A percentile compares a stretch with the other conserved stretches of the same genome.
These are phyloP conservation scores for Eueides isabella DNA, from an alignment of 1,140 invertebrate genomes.

Conservation along the genomic window DNA sequence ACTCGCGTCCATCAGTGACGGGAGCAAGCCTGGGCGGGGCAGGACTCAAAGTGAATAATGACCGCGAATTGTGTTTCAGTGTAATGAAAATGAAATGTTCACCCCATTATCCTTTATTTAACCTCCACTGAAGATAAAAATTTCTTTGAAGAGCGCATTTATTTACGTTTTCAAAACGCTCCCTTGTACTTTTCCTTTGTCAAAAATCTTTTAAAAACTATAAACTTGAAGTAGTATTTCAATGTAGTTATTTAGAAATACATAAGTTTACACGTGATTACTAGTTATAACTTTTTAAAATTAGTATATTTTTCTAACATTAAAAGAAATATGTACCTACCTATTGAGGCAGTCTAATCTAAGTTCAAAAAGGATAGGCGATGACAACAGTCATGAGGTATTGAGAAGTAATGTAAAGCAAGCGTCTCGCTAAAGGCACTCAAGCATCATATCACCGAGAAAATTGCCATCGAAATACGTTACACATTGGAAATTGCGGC, in stretches of 20 bases:
- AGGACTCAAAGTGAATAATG: slow-evolving; percentile 33
- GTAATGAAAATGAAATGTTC: slow-evolving; percentile 38
- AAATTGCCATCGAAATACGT: slow-evolving; percentile 64
- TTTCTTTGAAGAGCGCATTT: slow-evolving; percentile 9
- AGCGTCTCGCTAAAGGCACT: slow-evolving; percentile 11
- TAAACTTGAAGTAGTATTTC: too few species aligned
- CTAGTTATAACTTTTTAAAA: too few species aligned
- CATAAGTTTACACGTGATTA: too few species aligned
- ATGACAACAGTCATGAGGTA: slow-evolving; percentile 22
- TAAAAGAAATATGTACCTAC: neutral
- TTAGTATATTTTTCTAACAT: too few species aligned
- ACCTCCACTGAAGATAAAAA: slow-evolving; percentile 19
- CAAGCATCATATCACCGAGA: slow-evolving; percentile 44
- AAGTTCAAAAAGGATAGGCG: neutral
- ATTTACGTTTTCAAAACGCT: neutral
- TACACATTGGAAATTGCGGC: slow-evolving; percentile 68
- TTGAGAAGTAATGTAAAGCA: slow-evolving; percentile 16
- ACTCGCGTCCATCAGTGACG: slow-evolving; percentile 34
- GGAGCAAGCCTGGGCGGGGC: slow-evolving; percentile 35
- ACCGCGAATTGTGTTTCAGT: slow-evolving; percentile 35
- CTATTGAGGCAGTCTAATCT: neutral
- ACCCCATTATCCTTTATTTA: slow-evolving; percentile 38
- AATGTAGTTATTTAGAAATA: too few species aligned
- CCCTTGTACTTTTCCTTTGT: neutral
- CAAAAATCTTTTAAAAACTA: neutral